Evolutionary conservation across 2,113 vertebrate species (phyloP).

Genomic region (Petromus typicus): DNA sequence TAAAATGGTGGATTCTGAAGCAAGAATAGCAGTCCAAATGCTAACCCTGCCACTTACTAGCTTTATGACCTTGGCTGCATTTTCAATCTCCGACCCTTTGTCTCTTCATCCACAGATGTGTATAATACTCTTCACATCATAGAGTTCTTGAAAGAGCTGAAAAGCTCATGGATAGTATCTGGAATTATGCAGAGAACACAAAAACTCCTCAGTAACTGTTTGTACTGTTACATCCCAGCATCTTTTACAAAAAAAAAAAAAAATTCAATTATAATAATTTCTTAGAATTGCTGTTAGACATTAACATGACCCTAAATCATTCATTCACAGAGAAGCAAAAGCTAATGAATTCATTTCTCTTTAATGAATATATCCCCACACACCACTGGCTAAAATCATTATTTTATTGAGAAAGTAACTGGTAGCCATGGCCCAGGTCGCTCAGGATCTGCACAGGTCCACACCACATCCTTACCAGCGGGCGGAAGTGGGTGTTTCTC

Average conservation of each 20-base stretch:
- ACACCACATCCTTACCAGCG: not conserved
- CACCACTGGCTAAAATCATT: not conserved
- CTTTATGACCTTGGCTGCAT: not conserved
- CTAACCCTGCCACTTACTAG: not conserved
- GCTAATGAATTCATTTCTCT: not conserved
- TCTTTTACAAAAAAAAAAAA: slow-evolving; percentile 47
- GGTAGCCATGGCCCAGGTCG: not conserved
- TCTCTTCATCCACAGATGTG: not conserved
- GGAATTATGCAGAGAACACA: not conserved
- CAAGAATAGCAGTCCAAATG: not conserved
- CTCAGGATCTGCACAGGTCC: not conserved
- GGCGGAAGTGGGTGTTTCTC: not conserved
- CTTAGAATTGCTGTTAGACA: not conserved
- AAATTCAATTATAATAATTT: not conserved
- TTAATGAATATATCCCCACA: not conserved
- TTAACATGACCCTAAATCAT: not conserved
- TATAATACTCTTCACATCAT: not conserved
- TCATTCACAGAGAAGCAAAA: not conserved
- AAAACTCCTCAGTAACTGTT: not conserved
- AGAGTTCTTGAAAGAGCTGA: not conserved
- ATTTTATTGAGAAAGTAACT: not conserved
- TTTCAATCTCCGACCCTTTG: not conserved
- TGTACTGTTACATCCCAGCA: not conserved
- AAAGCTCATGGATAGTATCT: slow-evolving; percentile 17
- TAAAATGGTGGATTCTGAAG: not conserved